Evolutionary conservation across 2,113 vertebrate genomes (phyloP).

Genomic region (Heliornis fulica): DNA sequence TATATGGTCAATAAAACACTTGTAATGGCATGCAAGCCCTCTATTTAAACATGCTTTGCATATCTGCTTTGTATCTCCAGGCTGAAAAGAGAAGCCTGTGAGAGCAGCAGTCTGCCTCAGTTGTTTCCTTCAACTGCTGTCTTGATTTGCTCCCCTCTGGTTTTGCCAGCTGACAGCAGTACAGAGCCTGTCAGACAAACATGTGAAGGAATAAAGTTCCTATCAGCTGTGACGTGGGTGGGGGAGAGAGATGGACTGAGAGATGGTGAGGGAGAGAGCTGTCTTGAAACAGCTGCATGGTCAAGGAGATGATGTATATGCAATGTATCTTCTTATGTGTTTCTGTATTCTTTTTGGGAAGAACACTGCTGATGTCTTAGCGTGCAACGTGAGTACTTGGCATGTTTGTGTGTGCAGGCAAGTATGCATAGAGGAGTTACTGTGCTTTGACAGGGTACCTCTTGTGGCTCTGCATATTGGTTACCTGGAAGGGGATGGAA

Average conservation of each 20-base stretch:
- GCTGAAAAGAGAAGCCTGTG: neutral
- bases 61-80: neutral
- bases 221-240: neutral
- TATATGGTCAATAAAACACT: neutral
- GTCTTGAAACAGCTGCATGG: neutral
- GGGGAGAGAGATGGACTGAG: neutral
- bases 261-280: no score
- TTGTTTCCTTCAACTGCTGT: neutral
- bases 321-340: fast-evolving
- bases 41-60: neutral
- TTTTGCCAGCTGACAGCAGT: neutral
- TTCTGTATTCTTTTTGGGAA: neutral
- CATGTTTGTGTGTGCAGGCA: neutral
- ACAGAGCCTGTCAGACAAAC: neutral
- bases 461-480: neutral
- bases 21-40: neutral
- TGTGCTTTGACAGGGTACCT: neutral
- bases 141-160: neutral
- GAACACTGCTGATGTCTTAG: fast-evolving
- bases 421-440: neutral
- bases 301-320: neutral
- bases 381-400: neutral
- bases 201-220: neutral
- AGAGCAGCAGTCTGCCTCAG: neutral
- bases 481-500: neutral